Conservation (phyloP, 1,140 invertebrate species). For the Metaphire vulgaris region DNA sequence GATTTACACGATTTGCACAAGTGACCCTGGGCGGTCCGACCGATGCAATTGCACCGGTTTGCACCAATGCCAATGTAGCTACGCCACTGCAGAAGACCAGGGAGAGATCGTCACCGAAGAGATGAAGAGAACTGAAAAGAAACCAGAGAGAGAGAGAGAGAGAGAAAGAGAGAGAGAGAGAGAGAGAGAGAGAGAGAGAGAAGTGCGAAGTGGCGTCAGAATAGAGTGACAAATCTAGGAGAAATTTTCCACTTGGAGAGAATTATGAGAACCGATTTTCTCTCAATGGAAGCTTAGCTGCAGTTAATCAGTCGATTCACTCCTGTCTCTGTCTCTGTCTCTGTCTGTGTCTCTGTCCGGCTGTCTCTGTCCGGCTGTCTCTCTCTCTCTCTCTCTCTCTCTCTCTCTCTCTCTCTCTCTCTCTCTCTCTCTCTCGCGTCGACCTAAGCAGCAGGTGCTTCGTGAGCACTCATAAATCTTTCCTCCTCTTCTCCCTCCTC, state of each 20-base stretch:
- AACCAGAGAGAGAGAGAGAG: no score
- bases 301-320: neutral
- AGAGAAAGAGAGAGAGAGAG: neutral
- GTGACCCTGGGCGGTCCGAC: no score
- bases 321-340: slow-evolving; percentile 13
- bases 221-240: neutral
- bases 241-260: neutral
- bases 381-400: slow-evolving; percentile 14
- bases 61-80: no score
- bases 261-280: neutral
- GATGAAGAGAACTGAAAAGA: no score
- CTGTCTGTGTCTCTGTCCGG: neutral
- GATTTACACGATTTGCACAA: no score
- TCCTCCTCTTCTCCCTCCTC: no score
- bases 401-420: slow-evolving; percentile 18
- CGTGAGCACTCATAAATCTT: no score
- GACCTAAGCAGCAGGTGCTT: no score
- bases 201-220: neutral
- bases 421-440: slow-evolving; percentile 9
- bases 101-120: no score
- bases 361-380: neutral
- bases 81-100: no score
- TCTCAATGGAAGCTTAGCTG: neutral
- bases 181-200: neutral
- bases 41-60: no score